Conservation (phyloP, 2,113 vertebrate species). For the Felis chaus region DNA sequence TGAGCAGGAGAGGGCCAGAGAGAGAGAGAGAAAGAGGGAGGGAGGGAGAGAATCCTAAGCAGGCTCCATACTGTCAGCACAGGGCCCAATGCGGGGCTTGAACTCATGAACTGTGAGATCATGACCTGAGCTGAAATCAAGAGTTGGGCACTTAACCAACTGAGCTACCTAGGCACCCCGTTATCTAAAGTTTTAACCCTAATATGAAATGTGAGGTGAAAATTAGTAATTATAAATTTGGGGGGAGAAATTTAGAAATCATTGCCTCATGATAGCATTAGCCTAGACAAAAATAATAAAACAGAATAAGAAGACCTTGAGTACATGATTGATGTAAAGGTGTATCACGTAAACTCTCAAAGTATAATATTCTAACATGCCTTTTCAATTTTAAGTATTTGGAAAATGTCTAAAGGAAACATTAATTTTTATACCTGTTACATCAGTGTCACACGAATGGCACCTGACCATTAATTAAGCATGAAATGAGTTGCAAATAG, state of each 20-base stretch:
- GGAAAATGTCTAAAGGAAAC: neutral
- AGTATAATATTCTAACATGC: neutral
- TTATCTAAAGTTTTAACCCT: neutral
- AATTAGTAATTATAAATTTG: neutral
- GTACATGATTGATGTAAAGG: neutral
- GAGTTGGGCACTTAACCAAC: too few species aligned
- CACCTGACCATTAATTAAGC: neutral
- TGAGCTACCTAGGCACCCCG: too few species aligned
- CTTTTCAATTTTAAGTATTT: neutral
- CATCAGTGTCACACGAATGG: neutral
- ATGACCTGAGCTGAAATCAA: too few species aligned
- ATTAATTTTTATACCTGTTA: neutral
- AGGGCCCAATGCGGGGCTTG: too few species aligned
- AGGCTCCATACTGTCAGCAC: too few species aligned
- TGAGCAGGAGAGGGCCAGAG: too few species aligned
- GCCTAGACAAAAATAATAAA: neutral
- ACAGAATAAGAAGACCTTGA: neutral
- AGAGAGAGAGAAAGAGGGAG: too few species aligned
- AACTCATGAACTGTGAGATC: too few species aligned
- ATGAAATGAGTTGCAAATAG: neutral
- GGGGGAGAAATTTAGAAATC: neutral
- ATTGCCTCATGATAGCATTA: neutral
- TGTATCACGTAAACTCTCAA: neutral
- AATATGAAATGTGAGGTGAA: neutral
- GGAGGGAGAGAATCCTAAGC: too few species aligned